phyloP scores from a whole-genome alignment of 2,113 vertebrate genomes.

The Amblyornis subalaris region DNA sequence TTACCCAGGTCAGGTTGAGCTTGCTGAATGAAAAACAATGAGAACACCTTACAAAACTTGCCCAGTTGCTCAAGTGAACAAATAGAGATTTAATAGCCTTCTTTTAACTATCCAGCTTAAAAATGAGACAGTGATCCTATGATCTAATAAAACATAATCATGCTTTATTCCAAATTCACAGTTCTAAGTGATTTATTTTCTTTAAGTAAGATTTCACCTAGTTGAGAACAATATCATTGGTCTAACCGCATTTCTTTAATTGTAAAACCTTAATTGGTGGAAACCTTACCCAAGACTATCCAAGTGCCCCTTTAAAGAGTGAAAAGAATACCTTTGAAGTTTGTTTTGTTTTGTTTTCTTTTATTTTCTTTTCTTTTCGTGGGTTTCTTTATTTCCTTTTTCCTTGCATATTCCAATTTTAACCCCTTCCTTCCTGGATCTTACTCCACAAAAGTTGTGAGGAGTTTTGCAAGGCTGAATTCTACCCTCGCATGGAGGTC shows the following conservation, averaged over 20 bases:
- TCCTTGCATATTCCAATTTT: background rate
- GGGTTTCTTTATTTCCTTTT: background rate
- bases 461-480: accelerated
- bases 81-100: background rate
- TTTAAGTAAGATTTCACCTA: background rate
- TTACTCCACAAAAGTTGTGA: background rate
- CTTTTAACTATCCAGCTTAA: background rate
- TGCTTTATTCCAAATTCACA: background rate
- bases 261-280: background rate
- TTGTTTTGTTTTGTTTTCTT: accelerated
- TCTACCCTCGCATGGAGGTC: background rate
- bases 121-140: background rate
- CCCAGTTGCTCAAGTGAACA: background rate
- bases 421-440: background rate
- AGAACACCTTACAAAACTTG: background rate
- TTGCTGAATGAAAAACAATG: background rate
- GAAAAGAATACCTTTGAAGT: accelerated
- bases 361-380: background rate
- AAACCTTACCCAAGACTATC: background rate
- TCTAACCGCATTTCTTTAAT: background rate
- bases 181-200: background rate
- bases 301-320: background rate
- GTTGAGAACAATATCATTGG: background rate
- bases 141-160: background rate
- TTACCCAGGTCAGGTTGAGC: background rate